These are phyloP conservation scores for Cynodonichthys magdalenae DNA, from an alignment of 2,797 vertebrate species.

Conservation along the genomic window DNA sequence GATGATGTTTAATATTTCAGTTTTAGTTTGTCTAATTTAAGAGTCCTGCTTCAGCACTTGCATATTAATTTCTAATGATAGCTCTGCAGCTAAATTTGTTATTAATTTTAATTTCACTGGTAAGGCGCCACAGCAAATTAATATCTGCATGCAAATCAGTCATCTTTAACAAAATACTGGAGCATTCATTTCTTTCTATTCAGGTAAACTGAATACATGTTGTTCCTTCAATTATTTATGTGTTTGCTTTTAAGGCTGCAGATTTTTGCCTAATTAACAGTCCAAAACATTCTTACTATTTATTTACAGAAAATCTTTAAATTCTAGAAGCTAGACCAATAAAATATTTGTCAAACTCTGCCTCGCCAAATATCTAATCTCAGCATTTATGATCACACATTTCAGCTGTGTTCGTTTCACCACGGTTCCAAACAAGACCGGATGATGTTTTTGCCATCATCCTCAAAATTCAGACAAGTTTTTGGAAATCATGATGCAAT, in stretches of 20 bases:
- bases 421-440: background rate
- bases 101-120: conserved; percentile 12
- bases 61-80: background rate
- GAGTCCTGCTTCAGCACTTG: background rate
- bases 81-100: conserved; percentile 20
- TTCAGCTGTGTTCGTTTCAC: background rate
- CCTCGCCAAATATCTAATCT: background rate
- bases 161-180: background rate
- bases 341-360: background rate
- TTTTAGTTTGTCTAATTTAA: conserved; percentile 20
- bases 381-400: background rate
- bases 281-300: background rate
- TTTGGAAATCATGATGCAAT: background rate
- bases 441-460: background rate
- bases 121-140: background rate
- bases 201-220: too few species aligned
- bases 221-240: background rate
- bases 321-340: background rate
- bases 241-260: background rate
- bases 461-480: background rate
- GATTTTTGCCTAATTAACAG: background rate
- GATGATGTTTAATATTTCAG: conserved; percentile 19
- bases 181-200: background rate
- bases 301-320: background rate
- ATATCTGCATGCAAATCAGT: background rate